Evolutionary conservation across 2,888 invertebrate genomes (phyloP), one percentile per base, ranked within the genome.

Genomic region (Meteorus colon): DNA sequence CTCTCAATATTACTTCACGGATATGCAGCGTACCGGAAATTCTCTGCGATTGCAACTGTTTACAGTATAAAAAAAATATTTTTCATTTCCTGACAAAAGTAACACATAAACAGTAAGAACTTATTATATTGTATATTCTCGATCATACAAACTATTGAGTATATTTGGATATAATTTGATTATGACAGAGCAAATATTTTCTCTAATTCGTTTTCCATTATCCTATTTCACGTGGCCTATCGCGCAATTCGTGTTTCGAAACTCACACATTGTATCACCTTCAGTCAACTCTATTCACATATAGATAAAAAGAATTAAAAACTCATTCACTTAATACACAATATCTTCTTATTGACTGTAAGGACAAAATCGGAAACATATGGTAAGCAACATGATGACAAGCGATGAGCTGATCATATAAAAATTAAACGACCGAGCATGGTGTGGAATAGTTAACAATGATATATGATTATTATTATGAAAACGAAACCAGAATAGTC

Each of bases 371-470:
- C 2, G 8, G 1, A 19, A 19, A 24, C 24, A 6, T 19, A 24
- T 24, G 29, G 16, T 41, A 60, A 34, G 27, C 24, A 16, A 62
- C 8, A 16, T 34, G 14, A 6, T 24, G 37, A n/a, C 1, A 24
- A 34, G 8, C 8, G 37, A 65, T 12, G 37, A 63, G 67, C 8
- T 4, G 31, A 68, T 48, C 3, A 16, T 16, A 19, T 27, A n/a
- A 29, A 55, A 41, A 60, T 12, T 4, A 19, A n/a, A 48, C 48
- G 77, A 77, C 76, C 78, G 62, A 79, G 85, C 84, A 86, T 84
- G 87, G 86, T 85, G 86, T 81, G 84, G 85, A 86, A 86, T 87
- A 84, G 86, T 81, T 37, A 65, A 63, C 16, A 63, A 80, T 79
- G 76, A 78, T 77, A 80, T 79, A 80, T 79, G 78, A 71, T 74